Percentiles rank a stretch among this genome's conserved stretches.
Evolutionary conservation across 2,797 vertebrate genomes (phyloP).

Genomic region (Cossypha dichroa): DNA sequence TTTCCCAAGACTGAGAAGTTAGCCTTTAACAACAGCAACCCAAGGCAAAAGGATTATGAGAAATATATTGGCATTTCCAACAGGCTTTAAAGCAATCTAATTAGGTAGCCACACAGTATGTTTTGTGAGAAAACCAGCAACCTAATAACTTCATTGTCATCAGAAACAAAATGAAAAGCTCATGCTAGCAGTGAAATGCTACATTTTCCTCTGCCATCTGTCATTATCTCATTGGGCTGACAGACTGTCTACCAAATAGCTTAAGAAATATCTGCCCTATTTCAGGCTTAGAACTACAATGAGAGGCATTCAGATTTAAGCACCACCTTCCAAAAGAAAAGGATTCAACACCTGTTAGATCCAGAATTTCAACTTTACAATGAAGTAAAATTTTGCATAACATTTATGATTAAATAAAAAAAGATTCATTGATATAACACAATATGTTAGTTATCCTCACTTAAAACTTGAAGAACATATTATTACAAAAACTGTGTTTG

Average conservation of each 20-base stretch:
- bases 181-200: conserved; percentile 38
- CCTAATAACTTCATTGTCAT: conserved; percentile 71
- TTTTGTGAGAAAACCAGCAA: conserved; percentile 71
- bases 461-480: not conserved
- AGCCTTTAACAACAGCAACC: conserved; percentile 62
- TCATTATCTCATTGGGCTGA: not conserved
- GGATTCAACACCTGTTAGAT: not conserved
- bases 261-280: not conserved
- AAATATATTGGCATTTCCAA: conserved; percentile 38
- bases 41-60: conserved; percentile 58
- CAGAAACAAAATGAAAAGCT: conserved; percentile 59
- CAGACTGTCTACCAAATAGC: not conserved
- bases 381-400: not conserved
- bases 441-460: not conserved
- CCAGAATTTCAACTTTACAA: not conserved
- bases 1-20: conserved; percentile 44
- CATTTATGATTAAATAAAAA: not conserved
- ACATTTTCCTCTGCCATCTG: not conserved
- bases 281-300: not conserved
- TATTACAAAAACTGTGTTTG: not conserved
- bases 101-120: conserved; percentile 56
- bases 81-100: conserved; percentile 63
- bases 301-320: not conserved
- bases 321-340: not conserved
- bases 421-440: not conserved